Evolutionary conservation across 2,888 invertebrate species (phyloP).

Genomic region (Vanessa cardui): DNA sequence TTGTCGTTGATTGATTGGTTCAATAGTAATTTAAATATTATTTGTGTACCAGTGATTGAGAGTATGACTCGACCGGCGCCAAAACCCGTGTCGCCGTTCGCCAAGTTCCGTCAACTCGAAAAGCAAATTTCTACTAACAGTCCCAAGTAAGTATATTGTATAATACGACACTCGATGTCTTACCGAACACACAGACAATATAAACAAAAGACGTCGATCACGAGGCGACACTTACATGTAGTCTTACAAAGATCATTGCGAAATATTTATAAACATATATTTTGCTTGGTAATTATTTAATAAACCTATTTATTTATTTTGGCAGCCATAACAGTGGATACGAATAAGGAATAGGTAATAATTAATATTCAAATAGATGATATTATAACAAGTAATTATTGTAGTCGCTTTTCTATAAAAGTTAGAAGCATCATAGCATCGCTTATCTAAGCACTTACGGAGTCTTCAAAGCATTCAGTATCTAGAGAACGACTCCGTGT

Average conservation of each 20-base stretch:
- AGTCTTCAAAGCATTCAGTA: slow-evolving; percentile 22
- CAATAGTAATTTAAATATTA: neutral
- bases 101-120: slow-evolving; percentile 95
- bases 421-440: slow-evolving; percentile 43
- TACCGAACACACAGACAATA: slow-evolving; percentile 7
- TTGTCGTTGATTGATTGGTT: too few relatives aligned
- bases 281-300: slow-evolving; percentile 45
- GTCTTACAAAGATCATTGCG: slow-evolving; percentile 1
- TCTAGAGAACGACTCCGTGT: slow-evolving; percentile 19
- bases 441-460: slow-evolving; percentile 49
- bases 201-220: slow-evolving; percentile 1
- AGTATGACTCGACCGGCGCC: slow-evolving; percentile 75
- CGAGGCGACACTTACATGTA: neutral
- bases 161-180: neutral
- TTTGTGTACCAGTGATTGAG: slow-evolving; percentile 75
- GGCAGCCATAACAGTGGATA: slow-evolving; percentile 74
- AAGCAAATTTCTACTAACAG: slow-evolving; percentile 91
- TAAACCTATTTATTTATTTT: slow-evolving; percentile 69
- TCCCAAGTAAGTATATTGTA: slow-evolving; percentile 87
- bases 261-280: slow-evolving; percentile 25
- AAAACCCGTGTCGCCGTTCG: slow-evolving; percentile 92
- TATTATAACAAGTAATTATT: slow-evolving; percentile 55
- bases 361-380: slow-evolving; percentile 65
- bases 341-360: slow-evolving; percentile 71
- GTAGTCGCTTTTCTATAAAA: slow-evolving; percentile 62